Conservation (phyloP, 35 echinoderm and acorn worm species). For the Apostichopus parvimensis region DNA sequence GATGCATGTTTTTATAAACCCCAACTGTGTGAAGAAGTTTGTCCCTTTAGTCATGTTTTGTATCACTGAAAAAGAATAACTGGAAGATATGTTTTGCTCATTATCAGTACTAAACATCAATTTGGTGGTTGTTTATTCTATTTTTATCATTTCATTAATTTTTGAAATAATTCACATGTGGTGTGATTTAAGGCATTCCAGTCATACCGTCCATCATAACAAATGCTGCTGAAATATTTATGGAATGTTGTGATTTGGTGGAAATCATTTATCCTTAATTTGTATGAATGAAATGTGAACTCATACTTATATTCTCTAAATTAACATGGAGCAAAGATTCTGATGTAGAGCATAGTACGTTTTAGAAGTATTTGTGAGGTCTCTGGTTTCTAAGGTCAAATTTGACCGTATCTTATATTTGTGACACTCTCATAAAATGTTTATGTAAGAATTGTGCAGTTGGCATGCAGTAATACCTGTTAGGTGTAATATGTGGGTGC, state of each 20-base stretch:
- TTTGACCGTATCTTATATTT: no score
- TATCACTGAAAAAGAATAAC: background rate
- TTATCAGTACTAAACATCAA: background rate
- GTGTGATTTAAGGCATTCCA: conserved; percentile 3
- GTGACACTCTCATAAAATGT: no score
- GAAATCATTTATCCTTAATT: background rate
- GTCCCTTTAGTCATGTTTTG: background rate
- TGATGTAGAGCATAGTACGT: no score
- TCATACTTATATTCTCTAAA: no score
- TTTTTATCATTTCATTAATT: background rate
- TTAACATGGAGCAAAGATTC: no score
- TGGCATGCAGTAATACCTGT: no score
- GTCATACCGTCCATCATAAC: background rate
- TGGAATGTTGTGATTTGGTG: background rate
- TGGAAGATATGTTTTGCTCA: background rate
- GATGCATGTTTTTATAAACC: no score
- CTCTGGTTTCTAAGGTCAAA: no score
- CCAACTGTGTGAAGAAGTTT: background rate
- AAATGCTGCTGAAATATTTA: background rate
- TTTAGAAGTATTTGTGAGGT: no score
- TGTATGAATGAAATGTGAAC: no score
- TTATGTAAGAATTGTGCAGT: no score
- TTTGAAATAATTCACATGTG: background rate
- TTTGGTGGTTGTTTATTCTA: background rate
- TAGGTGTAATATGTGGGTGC: no score